Evolutionary conservation across 2,113 vertebrate species (phyloP).

Genomic region (Panthera leo): DNA sequence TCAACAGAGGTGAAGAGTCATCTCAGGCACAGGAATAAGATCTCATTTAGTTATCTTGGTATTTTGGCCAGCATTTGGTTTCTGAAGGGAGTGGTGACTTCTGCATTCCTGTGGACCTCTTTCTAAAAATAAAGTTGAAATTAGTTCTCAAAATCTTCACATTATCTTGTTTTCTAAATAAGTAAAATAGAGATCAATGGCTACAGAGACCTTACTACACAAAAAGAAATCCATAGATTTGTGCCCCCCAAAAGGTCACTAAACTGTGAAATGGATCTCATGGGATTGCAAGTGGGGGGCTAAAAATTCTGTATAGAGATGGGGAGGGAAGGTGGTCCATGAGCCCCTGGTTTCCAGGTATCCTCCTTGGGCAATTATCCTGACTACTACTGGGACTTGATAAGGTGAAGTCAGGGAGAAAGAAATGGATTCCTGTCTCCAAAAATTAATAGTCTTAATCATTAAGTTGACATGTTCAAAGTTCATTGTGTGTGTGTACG

Average conservation of each 20-base stretch:
- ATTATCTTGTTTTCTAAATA: background rate
- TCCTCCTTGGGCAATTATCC: background rate
- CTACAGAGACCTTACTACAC: background rate
- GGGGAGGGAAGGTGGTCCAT: background rate
- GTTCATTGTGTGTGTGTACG: background rate
- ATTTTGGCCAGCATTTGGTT: background rate
- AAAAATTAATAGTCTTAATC: background rate
- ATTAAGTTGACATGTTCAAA: background rate
- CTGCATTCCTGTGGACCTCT: background rate
- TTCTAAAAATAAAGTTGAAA: constrained; percentile 41
- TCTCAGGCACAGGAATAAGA: background rate
- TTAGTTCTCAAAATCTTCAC: background rate
- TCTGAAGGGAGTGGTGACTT: background rate
- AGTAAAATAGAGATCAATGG: background rate
- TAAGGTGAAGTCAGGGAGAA: background rate
- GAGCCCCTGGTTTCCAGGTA: background rate
- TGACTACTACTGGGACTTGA: background rate
- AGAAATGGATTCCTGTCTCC: background rate
- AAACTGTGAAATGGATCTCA: background rate
- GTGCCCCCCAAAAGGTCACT: background rate
- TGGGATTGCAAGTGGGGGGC: fast-evolving
- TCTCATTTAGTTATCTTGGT: background rate
- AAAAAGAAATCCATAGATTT: background rate
- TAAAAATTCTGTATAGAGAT: background rate
- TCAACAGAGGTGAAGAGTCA: background rate